Percentiles rank a stretch among this genome's conserved stretches.
Evolutionary conservation across 2,113 vertebrate genomes (phyloP).

Genomic region (Lota lota): DNA sequence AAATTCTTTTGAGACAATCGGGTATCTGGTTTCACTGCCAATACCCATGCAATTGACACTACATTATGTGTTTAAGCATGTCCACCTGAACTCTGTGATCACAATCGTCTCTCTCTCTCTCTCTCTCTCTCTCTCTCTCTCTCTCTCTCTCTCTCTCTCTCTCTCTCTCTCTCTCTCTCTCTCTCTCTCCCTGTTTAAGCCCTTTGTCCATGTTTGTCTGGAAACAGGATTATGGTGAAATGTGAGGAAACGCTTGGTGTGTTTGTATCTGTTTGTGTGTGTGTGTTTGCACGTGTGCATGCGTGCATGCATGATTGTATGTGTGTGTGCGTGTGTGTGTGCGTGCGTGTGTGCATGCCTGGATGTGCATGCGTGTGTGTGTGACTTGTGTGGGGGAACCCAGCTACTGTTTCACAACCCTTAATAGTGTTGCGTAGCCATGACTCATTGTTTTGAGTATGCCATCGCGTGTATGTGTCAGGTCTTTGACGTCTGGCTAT

Average conservation of each 20-base stretch:
- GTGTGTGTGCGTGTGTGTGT: not conserved
- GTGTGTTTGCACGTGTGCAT: not conserved
- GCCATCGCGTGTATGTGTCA: not conserved
- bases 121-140: not conserved
- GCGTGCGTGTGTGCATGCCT: constrained; percentile 4
- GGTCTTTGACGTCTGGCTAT: not conserved
- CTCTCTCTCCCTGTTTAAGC: not conserved
- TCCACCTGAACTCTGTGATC: not conserved
- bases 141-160: not conserved
- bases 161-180: not conserved
- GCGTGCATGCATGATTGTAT: not conserved
- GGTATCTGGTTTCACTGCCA: too few relatives aligned
- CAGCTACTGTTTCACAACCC: not conserved
- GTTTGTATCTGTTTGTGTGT: constrained; percentile 27
- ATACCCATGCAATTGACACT: too few relatives aligned
- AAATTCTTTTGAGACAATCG: too few relatives aligned
- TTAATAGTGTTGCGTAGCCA: not conserved
- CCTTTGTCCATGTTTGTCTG: constrained; percentile 41
- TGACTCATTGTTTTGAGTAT: not conserved
- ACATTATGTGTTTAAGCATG: not conserved
- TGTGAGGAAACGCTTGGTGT: constrained; percentile 56
- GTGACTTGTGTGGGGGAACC: not conserved
- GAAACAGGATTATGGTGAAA: constrained; percentile 55
- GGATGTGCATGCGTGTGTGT: constrained; percentile 2
- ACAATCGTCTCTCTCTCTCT: constrained; percentile 2